phyloP scores from a whole-genome alignment of 2,797 vertebrate genomes.

The Enteromius treurensis region DNA sequence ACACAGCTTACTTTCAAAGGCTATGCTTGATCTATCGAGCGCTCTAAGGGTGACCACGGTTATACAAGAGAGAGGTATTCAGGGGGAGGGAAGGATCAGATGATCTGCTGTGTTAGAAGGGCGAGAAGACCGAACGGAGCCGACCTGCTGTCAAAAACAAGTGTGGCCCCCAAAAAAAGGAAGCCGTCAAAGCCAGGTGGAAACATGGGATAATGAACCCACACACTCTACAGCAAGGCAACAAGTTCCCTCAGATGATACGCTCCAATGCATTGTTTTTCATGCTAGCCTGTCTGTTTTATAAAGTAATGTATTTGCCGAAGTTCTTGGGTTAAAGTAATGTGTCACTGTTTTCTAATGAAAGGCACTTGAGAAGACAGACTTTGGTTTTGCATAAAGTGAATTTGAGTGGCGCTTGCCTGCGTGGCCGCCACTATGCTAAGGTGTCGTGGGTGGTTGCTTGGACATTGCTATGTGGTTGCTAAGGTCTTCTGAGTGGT shows the following conservation, averaged over 20 bases:
- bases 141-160: constrained; percentile 27
- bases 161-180: neutral
- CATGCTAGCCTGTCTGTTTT: neutral
- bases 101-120: constrained; percentile 6
- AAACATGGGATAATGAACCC: neutral
- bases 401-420: neutral
- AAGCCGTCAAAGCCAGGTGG: neutral
- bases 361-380: constrained; percentile 8
- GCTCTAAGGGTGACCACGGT: neutral
- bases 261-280: neutral
- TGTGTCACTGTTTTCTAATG: neutral
- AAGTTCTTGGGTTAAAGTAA: constrained; percentile 19
- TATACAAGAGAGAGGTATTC: constrained; percentile 19
- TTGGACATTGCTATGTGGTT: constrained; percentile 28
- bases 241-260: neutral
- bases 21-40: constrained; percentile 33
- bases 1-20: constrained; percentile 44
- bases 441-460: constrained; percentile 18
- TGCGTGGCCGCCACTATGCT: neutral
- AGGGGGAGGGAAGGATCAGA: constrained; percentile 9
- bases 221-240: neutral
- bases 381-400: constrained; percentile 10
- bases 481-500: constrained; percentile 4
- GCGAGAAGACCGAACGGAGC: neutral
- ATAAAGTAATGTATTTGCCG: constrained; percentile 8